Conservation (phyloP, 2,888 invertebrate genomes). For the Hecatera dysodea region DNA sequence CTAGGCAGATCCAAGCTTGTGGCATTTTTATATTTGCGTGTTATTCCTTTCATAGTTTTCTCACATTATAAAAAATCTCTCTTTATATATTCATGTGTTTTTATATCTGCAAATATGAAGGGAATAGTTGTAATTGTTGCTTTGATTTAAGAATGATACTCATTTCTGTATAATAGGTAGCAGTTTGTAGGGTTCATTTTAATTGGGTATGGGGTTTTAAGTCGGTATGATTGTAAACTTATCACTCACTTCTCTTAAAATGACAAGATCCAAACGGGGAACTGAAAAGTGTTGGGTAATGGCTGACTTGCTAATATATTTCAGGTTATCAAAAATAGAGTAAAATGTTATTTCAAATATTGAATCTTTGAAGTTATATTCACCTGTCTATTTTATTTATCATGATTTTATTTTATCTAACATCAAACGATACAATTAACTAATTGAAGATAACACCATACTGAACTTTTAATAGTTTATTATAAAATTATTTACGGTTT, state of each 20-base stretch:
- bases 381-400: conserved; percentile 32
- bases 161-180: neutral
- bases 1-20: too few species aligned
- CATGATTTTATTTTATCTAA: conserved; percentile 53
- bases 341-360: conserved; percentile 53
- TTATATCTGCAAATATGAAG: neutral
- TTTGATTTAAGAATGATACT: neutral
- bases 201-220: neutral
- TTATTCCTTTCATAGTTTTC: neutral
- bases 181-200: neutral
- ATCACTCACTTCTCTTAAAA: neutral
- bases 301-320: neutral
- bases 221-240: neutral
- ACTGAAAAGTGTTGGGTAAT: neutral
- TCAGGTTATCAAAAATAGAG: conserved; percentile 33
- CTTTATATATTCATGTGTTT: neutral
- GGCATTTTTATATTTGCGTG: neutral
- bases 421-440: conserved; percentile 57
- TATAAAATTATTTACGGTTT: conserved; percentile 88
- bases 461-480: conserved; percentile 87
- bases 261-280: neutral
- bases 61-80: neutral
- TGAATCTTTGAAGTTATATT: conserved; percentile 18
- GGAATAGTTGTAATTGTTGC: neutral
- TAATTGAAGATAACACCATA: conserved; percentile 82